Evolutionary conservation across 2,113 vertebrate species (phyloP), one percentile per base, ranked within the genome.

Genomic region (Murina feae): DNA sequence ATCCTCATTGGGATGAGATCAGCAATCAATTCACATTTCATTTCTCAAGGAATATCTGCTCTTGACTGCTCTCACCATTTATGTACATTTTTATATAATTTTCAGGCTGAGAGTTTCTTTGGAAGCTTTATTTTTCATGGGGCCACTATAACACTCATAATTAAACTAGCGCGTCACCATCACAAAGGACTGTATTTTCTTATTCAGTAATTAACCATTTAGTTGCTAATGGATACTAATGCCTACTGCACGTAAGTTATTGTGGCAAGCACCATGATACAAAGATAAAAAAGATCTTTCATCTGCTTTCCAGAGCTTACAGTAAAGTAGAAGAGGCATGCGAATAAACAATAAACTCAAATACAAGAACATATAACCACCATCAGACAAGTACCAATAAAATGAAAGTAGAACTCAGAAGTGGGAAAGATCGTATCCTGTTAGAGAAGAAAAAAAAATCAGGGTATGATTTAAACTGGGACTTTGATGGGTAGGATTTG

Each of bases 21-120:
- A 92, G 63, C n/a, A 18, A 95, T 92, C 94, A 65, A 93, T 80
- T 94, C 63, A 49, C 71, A 37, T 42, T 90, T 60, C 69, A 79
- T 42, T 69, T 93, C 58, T 92, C 39, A 84, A 69, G 65, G 69
- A 82, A 96, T 21, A 23, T 71, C 28, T 81, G 75, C 72, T 79
- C 55, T 30, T 87, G 28, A 92, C 63, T 69, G 18, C 20, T 78
- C 35, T 94, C 42, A 55, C 28, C 51, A 63, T 42, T 91, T 75
- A 87, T 5, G 2, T 39, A 4, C 74, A 85, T 85, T 76, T 95
- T 66, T 39, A 72, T 63, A 18, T 51, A 47, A 81, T 85, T 85
- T 91, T 37, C 71, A 85, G 63, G 83, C 65, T 89, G 37, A 86
- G 23, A 53, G 49, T 66, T 96, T 84, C 32, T 88, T 82, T 85